phyloP scores from a whole-genome alignment of 2,888 invertebrate genomes.

The Cryptocheilus praepositus region DNA sequence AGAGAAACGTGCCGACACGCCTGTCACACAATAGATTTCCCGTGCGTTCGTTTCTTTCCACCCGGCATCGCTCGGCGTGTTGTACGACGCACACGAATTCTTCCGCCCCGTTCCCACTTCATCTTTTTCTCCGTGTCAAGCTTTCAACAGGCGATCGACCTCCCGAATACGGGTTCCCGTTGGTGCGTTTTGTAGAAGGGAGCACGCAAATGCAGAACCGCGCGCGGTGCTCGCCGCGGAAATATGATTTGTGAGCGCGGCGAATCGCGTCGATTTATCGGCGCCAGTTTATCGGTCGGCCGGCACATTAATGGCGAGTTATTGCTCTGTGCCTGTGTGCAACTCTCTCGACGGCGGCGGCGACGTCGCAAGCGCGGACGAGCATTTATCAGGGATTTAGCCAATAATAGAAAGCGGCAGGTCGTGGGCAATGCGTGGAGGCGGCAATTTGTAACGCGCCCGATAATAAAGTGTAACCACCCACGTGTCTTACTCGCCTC shows the following conservation, averaged over 20 bases:
- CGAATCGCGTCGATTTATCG: constrained; percentile 53
- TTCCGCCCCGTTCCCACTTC: too few species aligned
- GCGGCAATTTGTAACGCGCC: constrained; percentile 58
- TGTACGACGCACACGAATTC: too few species aligned
- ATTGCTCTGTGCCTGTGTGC: constrained; percentile 25
- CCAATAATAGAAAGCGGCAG: constrained; percentile 59
- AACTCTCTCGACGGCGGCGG: too few species aligned
- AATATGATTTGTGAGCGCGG: constrained; percentile 42
- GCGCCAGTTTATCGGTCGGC: constrained; percentile 43
- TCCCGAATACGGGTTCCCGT: too few species aligned
- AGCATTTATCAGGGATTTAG: constrained; percentile 61
- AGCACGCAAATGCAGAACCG: too few species aligned
- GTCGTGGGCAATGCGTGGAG: constrained; percentile 42
- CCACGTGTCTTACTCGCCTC: constrained; percentile 28
- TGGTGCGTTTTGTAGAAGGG: too few species aligned
- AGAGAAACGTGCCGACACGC: too few species aligned
- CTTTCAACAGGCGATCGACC: too few species aligned
- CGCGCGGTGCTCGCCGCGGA: constrained; percentile 5
- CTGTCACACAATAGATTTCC: too few species aligned
- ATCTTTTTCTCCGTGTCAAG: too few species aligned
- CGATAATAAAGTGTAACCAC: constrained; percentile 48
- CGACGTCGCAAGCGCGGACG: constrained; percentile 22
- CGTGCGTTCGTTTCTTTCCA: too few species aligned
- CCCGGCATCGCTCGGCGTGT: too few species aligned
- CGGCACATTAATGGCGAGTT: constrained; percentile 50